Base-by-base conservation (phyloP, 2,888 invertebrate species). In the Pherbina coryleti region DNA sequence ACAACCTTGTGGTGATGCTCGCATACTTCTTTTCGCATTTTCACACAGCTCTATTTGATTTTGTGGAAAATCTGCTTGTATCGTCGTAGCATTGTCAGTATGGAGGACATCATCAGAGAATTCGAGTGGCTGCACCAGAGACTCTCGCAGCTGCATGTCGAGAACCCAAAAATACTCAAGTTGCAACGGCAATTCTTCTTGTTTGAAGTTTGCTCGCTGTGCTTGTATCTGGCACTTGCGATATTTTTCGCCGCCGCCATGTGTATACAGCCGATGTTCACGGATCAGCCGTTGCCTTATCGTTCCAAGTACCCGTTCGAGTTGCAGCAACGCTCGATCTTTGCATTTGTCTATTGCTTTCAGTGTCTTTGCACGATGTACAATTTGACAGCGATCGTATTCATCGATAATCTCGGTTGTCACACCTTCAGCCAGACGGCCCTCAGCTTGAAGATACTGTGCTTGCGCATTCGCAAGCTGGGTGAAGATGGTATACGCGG, bases 381-480 rank as follows among this genome's bases (percentile, higher is more conserved):
- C 67, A 82, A 84, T 49, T 74, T 88, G 3, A n/a, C 79, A 44
- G n/a, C 79, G 3, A 84, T 88, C 31, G 67, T 85, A 3, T 71
- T 80, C 2, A 82, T 85, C n/a, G 88, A 88, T 75, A 74, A 82
- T 22, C 9, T 84, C 5, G 84, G 84, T n/a, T 78, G 82, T 44
- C 53, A 80, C 31, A 80, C 81, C 0, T 83, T 88, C 28, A 69
- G 81, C 1, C 85, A 88, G 25, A 86, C 85, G 0, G 83, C 87
- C 0, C 76, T 85, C 3, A 86, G 86, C 75, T 81, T 88, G 37
- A 84, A 84, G 73, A 81, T 87, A 2, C 80, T 88, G 2, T 85
- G 86, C 70, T 77, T 85, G n/a, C 83, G 83, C 53, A 78, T 86
- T 3, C 78, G 81, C 0, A 82, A 84, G 3, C 8, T 67, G 0